Conservation (phyloP, 2,888 invertebrate genomes). For the Selenia dentaria region DNA sequence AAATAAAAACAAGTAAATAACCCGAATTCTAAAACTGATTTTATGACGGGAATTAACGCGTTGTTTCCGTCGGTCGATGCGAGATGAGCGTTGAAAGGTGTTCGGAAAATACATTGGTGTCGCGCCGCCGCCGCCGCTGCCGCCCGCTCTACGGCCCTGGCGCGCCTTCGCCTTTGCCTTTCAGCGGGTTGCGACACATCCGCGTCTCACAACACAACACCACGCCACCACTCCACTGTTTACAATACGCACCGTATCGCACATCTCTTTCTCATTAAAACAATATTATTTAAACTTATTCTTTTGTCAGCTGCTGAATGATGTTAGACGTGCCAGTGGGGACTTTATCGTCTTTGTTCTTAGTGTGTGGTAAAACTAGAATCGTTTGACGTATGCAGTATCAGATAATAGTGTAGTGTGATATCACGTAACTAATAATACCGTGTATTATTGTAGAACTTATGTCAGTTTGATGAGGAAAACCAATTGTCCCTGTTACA, state of each 20-base stretch:
- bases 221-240: slow-evolving; percentile 21
- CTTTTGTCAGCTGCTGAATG: slow-evolving; percentile 18
- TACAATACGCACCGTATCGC: slow-evolving; percentile 19
- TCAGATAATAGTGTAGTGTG: background rate
- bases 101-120: slow-evolving; percentile 76
- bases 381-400: background rate
- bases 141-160: slow-evolving; percentile 37
- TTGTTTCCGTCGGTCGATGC: slow-evolving; percentile 83
- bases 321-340: slow-evolving; percentile 12
- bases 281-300: slow-evolving; percentile 16
- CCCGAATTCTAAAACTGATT: slow-evolving; percentile 84
- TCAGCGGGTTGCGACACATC: slow-evolving; percentile 66
- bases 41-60: slow-evolving; percentile 85
- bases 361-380: background rate
- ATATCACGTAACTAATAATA: background rate
- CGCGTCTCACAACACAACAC: slow-evolving; percentile 37
- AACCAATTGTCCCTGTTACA: background rate
- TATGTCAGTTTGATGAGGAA: background rate
- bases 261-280: slow-evolving; percentile 16
- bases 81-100: slow-evolving; percentile 83
- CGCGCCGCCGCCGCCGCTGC: slow-evolving; percentile 38
- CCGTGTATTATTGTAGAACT: too few species aligned
- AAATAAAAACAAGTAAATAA: slow-evolving; percentile 84
- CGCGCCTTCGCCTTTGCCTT: slow-evolving; percentile 48
- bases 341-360: slow-evolving; percentile 13